Conservation (phyloP, 2,888 invertebrate genomes). For the Euzetes globulus region DNA sequence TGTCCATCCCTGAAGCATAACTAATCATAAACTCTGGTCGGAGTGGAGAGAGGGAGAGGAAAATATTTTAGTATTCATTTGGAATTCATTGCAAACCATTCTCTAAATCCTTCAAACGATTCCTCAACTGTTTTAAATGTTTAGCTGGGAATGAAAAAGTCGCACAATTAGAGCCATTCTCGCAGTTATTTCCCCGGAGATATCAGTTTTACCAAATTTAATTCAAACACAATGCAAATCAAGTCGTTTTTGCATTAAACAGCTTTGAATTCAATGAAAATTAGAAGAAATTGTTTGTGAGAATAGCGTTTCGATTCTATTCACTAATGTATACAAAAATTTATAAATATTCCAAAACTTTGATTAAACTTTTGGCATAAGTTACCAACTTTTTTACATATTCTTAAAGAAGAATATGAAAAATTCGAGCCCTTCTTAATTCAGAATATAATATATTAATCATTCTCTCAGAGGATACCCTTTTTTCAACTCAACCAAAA, state of each 20-base stretch:
- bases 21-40: not conserved
- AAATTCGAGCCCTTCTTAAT: too few relatives aligned
- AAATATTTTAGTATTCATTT: not conserved
- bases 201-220: not conserved
- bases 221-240: conserved; percentile 19
- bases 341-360: not conserved
- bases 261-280: not conserved
- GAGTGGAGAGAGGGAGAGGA: not conserved
- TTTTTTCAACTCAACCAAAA: not conserved
- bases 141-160: not conserved
- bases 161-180: not conserved
- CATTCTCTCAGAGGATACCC: not conserved
- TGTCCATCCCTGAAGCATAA: not conserved
- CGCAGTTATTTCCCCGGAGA: conserved; percentile 13
- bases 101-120: not conserved
- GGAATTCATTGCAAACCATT: not conserved
- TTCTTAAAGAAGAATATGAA: too few relatives aligned
- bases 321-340: too few relatives aligned
- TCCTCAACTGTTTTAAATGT: not conserved
- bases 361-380: not conserved
- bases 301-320: not conserved
- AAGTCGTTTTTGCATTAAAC: not conserved
- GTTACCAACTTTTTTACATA: too few relatives aligned
- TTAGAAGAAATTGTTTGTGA: not conserved
- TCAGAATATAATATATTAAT: not conserved